Conservation (phyloP, 1,140 invertebrate species). For the Melitaea cinxia region DNA sequence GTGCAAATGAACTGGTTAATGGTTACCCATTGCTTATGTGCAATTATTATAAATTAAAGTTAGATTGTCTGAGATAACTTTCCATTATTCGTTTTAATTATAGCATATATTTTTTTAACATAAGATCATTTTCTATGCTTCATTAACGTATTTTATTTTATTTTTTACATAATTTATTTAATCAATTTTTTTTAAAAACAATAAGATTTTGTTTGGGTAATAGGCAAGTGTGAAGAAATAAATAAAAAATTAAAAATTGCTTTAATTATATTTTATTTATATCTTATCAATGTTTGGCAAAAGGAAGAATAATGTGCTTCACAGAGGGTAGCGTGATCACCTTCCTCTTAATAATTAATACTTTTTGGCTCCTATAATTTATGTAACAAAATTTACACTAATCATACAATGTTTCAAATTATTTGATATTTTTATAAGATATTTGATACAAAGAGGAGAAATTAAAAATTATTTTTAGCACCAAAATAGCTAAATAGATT, state of each 20-base stretch:
- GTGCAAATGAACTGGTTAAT: too few relatives aligned
- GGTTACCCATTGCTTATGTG: too few relatives aligned
- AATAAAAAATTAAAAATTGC: conserved; percentile 41
- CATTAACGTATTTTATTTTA: too few relatives aligned
- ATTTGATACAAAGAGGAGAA: conserved; percentile 22
- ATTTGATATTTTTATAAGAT: conserved; percentile 13
- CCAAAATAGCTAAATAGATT: conserved; percentile 44
- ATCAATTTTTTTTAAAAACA: background rate
- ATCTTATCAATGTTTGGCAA: conserved; percentile 62
- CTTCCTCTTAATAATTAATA: conserved; percentile 53
- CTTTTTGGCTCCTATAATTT: conserved; percentile 72
- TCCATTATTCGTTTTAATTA: too few relatives aligned
- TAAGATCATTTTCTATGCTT: too few relatives aligned
- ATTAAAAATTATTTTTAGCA: conserved; percentile 41
- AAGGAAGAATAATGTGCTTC: conserved; percentile 55
- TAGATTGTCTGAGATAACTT: too few relatives aligned
- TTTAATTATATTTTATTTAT: conserved; percentile 59
- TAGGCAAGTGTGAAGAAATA: background rate
- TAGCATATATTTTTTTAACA: too few relatives aligned
- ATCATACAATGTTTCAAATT: conserved; percentile 20
- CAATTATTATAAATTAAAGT: too few relatives aligned
- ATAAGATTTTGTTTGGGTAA: background rate
- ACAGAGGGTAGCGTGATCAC: conserved; percentile 25
- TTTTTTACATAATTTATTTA: too few relatives aligned
- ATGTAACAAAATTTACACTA: conserved; percentile 50